Base-by-base conservation (phyloP, 2,888 invertebrate species). In the Argyra leucocephala region DNA sequence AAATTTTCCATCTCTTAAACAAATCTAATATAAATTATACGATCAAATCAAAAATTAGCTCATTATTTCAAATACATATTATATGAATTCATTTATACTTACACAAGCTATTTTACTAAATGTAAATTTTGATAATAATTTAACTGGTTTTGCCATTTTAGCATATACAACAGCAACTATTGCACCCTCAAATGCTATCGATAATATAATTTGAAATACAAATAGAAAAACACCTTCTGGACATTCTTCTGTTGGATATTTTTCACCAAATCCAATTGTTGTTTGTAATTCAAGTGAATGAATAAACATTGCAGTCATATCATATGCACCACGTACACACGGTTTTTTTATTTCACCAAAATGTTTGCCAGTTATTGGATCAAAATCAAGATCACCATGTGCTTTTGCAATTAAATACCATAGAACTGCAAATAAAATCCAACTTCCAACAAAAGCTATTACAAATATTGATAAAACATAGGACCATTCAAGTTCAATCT, bases 231-330 rank as follows among this genome's bases (percentile, higher is more conserved):
- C 87, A 0, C 90, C 91, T 77, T 91, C 91, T 0, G 91, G 89
- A 74, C 94, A 95, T 74, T 91, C 88, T 70, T 91, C 90, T 31
- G 88, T 91, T 0, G 91, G 90, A 75, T 85, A 89, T 67, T 93
- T 83, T 22, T 85, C 85, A 1, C 93, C 93, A 74, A 92, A 94
- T 0, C 93, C 94, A 57, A 93, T 91, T 0, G 92, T 86, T 73
- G 86, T 85, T 81, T 93, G 92, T 0, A 92, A 93, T 78, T 95
- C 94, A 67, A 94, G 86, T 59, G 91, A 90, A 82, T 93, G 92
- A 76, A 93, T 84, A 67, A 93, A 84, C 67, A 86, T 82, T 0
- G 86, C 86, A 31, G 85, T 84, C 66, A 87, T 87, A 21, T 83
- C 83, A 0, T 81, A 79, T 0, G 86, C 85, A 0, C 87, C 87